phyloP scores from a whole-genome alignment of 2,113 vertebrate species.

The Poicephalus gulielmi region DNA sequence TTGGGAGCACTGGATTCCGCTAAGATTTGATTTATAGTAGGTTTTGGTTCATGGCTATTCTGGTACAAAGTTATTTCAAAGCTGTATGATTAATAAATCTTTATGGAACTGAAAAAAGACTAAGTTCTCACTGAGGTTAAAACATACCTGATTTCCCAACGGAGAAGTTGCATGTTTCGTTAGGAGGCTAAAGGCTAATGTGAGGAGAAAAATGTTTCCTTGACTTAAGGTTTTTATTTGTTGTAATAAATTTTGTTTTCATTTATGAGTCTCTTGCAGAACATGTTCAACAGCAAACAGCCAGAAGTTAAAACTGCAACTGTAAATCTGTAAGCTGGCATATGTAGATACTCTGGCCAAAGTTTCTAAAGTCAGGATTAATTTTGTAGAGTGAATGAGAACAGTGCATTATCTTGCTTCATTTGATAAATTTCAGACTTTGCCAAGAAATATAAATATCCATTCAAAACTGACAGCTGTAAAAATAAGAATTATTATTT shows the following conservation, averaged over 20 bases:
- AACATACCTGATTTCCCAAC: conserved; percentile 8
- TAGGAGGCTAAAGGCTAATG: neutral
- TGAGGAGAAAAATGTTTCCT: neutral
- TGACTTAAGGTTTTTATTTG: neutral
- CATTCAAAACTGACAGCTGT: neutral
- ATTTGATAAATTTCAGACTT: neutral
- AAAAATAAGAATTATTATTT: conserved; percentile 24
- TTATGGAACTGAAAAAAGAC: neutral
- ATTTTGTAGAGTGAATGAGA: conserved; percentile 3
- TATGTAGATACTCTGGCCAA: neutral
- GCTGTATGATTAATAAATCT: conserved; percentile 34
- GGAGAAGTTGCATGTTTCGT: neutral
- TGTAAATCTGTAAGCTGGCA: neutral
- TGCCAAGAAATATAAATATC: neutral
- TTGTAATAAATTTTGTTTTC: neutral
- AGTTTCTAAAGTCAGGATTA: neutral
- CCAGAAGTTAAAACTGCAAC: neutral
- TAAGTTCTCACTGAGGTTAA: neutral
- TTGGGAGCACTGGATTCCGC: neutral
- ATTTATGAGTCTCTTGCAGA: neutral
- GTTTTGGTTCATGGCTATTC: conserved; percentile 27
- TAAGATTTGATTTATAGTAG: conserved; percentile 7
- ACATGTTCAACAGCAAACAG: neutral
- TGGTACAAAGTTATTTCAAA: conserved; percentile 20
- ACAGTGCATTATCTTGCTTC: neutral